Evolutionary conservation across 1,140 invertebrate genomes (phyloP).

Genomic region (Saxidomus purpurata): DNA sequence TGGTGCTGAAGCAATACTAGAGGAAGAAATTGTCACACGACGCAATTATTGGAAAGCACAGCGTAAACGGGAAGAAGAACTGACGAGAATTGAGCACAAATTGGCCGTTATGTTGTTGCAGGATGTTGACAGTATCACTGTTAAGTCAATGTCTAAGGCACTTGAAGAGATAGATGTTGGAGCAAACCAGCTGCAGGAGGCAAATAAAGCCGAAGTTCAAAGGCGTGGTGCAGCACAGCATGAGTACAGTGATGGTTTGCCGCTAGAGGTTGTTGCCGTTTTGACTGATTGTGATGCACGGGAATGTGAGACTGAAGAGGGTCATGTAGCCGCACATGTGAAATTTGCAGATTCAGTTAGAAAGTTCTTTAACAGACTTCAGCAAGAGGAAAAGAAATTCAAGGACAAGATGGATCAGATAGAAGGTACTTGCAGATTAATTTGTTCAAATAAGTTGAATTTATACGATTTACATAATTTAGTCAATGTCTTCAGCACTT

Average conservation of each 20-base stretch:
- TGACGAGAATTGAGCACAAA: constrained; percentile 79
- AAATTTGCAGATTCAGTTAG: constrained; percentile 79
- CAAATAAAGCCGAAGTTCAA: constrained; percentile 80
- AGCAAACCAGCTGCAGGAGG: constrained; percentile 77
- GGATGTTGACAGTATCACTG: constrained; percentile 75
- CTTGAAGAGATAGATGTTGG: constrained; percentile 77
- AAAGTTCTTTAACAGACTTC: constrained; percentile 82
- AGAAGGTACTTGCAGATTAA: constrained; percentile 60
- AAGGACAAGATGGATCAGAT: constrained; percentile 81
- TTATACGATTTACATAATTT: too few relatives aligned
- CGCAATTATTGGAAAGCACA: constrained; percentile 83
- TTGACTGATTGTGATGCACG: constrained; percentile 80
- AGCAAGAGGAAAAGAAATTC: constrained; percentile 82
- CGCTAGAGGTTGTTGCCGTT: constrained; percentile 81
- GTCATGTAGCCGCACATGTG: constrained; percentile 76
- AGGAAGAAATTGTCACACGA: constrained; percentile 83
- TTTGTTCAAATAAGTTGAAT: too few relatives aligned
- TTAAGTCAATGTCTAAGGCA: constrained; percentile 71
- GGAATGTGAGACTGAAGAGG: constrained; percentile 79
- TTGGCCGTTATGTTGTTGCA: constrained; percentile 75
- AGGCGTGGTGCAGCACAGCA: constrained; percentile 81
- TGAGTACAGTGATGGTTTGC: constrained; percentile 79
- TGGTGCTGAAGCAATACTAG: constrained; percentile 82
- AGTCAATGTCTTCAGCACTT: too few relatives aligned
- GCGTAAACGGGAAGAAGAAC: constrained; percentile 78